These are phyloP conservation scores for Simalia tracyae DNA, from an alignment of 2,797 vertebrate genomes.

Conservation along the genomic window DNA sequence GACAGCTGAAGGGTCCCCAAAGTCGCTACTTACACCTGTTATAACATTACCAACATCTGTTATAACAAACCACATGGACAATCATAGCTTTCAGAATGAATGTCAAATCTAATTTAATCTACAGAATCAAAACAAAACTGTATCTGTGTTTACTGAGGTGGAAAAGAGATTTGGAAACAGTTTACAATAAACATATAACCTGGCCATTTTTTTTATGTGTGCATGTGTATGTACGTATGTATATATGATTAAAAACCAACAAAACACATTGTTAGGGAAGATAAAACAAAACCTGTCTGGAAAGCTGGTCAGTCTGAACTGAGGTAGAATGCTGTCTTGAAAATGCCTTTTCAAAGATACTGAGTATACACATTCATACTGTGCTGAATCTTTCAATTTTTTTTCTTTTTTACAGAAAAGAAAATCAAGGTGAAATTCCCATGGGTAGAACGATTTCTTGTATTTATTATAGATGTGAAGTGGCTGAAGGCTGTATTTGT, in stretches of 20 bases:
- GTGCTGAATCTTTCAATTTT: not conserved
- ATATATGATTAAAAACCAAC: not conserved
- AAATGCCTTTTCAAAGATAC: not conserved
- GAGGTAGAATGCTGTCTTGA: not conserved
- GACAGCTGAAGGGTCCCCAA: not conserved
- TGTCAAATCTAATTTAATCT: not conserved
- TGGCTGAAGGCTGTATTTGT: not conserved
- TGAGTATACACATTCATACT: not conserved
- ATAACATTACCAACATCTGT: not conserved
- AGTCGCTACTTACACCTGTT: not conserved
- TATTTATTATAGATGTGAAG: not conserved
- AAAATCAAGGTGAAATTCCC: not conserved
- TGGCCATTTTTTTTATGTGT: not conserved
- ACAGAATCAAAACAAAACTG: not conserved
- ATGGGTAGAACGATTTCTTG: not conserved
- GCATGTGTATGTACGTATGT: not conserved
- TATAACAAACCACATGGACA: not conserved
- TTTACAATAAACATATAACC: not conserved
- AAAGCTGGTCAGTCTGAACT: not conserved
- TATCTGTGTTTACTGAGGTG: not conserved
- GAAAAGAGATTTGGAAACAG: not conserved
- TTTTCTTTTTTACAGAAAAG: not conserved
- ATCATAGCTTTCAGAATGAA: not conserved
- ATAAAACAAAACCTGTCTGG: not conserved
- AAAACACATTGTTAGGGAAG: not conserved